phyloP scores from a whole-genome alignment of 2,888 invertebrate species.

The Zhuqinia jingwanae region DNA sequence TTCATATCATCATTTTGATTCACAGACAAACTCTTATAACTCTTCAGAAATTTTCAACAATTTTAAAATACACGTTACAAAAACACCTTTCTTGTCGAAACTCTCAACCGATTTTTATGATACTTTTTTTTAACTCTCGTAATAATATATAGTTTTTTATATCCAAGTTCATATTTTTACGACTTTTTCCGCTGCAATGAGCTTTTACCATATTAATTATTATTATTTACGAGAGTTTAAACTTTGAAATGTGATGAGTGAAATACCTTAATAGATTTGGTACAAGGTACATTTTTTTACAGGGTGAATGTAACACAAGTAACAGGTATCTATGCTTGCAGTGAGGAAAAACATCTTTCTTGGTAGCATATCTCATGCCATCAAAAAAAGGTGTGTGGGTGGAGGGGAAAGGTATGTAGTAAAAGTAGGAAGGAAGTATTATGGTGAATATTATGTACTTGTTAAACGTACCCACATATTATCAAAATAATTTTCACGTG shows the following conservation, averaged over 20 bases:
- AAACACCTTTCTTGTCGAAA: not conserved
- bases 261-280: constrained; percentile 6
- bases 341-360: not conserved
- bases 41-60: constrained; percentile 32
- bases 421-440: not conserved
- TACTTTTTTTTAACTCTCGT: not conserved
- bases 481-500: not conserved
- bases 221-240: not conserved
- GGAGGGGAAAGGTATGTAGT: not conserved
- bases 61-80: not conserved
- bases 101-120: not conserved
- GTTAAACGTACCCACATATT: not conserved
- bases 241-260: constrained; percentile 54
- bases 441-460: not conserved
- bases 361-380: constrained; percentile 13
- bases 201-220: too few species aligned
- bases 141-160: not conserved
- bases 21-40: constrained; percentile 11
- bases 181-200: constrained; percentile 30
- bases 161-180: not conserved
- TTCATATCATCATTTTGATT: constrained; percentile 39
- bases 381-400: not conserved
- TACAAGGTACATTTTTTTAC: not conserved
- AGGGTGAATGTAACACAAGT: not conserved
- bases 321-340: constrained; percentile 14